A percentile compares a stretch with the other conserved stretches of the same genome.
Conservation (phyloP, 2,888 invertebrate genomes). For the Hypercompe scribonia region DNA sequence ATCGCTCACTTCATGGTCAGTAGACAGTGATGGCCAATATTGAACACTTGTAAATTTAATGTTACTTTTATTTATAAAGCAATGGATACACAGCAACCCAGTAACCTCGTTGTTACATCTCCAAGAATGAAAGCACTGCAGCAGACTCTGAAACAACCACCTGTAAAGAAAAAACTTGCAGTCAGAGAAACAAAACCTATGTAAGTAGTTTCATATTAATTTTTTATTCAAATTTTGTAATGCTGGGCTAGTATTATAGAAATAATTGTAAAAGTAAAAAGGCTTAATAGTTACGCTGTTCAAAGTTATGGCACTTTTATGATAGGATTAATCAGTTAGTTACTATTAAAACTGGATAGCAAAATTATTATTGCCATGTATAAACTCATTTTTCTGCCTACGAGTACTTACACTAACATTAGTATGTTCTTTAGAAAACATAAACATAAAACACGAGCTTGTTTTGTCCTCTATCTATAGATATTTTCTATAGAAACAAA, state of each 20-base stretch:
- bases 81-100: constrained; percentile 55
- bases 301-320: not conserved
- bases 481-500: too few relatives aligned
- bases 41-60: not conserved
- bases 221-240: not conserved
- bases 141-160: constrained; percentile 51
- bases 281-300: not conserved
- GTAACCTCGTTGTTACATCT: constrained; percentile 15
- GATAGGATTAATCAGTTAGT: too few relatives aligned
- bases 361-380: too few relatives aligned
- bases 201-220: constrained; percentile 51
- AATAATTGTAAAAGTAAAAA: not conserved
- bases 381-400: too few relatives aligned
- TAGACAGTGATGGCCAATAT: not conserved
- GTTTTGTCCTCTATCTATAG: not conserved
- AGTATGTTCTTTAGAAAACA: not conserved
- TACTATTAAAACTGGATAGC: too few relatives aligned
- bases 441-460: not conserved
- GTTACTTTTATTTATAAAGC: not conserved
- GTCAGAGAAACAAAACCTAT: constrained; percentile 53
- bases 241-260: not conserved
- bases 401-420: not conserved
- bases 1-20: not conserved
- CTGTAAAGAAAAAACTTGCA: constrained; percentile 45
- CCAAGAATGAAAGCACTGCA: constrained; percentile 50